These are phyloP conservation scores for Megaceryle alcyon DNA, from an alignment of 2,797 vertebrate species.

Conservation along the genomic window DNA sequence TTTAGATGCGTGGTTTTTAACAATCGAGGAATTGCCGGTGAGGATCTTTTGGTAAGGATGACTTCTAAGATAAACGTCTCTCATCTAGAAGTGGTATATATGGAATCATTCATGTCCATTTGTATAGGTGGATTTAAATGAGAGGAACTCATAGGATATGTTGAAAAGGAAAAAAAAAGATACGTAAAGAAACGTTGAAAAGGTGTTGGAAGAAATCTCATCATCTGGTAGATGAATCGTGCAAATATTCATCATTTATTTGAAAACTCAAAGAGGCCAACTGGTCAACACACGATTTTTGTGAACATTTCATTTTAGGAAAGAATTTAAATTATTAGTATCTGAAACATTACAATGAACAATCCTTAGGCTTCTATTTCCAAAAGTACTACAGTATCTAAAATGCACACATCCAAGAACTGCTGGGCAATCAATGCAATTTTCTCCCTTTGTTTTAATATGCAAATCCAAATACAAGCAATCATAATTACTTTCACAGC, in stretches of 20 bases:
- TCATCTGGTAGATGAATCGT: neutral
- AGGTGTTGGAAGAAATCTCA: neutral
- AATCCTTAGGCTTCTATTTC: neutral
- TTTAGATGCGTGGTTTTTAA: constrained; percentile 96
- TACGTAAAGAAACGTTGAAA: too few species aligned
- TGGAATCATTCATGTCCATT: neutral
- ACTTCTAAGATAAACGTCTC: constrained; percentile 25
- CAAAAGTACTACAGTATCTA: neutral
- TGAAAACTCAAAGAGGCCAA: neutral
- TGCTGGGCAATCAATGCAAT: neutral
- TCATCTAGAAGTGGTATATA: neutral
- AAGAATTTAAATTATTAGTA: neutral
- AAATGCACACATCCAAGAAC: neutral
- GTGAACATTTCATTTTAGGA: neutral
- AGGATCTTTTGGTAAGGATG: constrained; percentile 92
- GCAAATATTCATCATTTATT: neutral
- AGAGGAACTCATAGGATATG: neutral
- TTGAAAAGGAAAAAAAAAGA: neutral
- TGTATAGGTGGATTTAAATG: neutral
- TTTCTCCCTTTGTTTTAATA: neutral
- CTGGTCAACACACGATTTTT: neutral
- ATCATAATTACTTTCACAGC: neutral
- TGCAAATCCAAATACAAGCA: neutral
- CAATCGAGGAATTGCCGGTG: constrained; percentile 95
- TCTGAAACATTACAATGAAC: neutral